Evolutionary conservation across 2,797 vertebrate genomes (phyloP).

Genomic region (Hyperoplus immaculatus): DNA sequence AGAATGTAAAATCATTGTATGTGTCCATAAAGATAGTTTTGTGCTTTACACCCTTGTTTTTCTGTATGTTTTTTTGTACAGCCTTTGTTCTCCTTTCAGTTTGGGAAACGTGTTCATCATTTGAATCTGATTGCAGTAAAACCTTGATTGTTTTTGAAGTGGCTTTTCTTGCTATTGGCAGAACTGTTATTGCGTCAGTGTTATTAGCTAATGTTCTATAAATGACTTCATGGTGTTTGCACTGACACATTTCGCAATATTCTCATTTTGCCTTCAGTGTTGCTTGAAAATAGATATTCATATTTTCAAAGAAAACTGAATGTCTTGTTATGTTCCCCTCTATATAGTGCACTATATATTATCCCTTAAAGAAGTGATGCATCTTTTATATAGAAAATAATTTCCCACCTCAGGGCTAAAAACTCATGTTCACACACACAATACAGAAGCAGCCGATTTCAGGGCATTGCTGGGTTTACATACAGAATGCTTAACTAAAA

Average conservation of each 20-base stretch:
- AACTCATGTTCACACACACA: conserved; percentile 22
- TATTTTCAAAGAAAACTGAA: conserved; percentile 32
- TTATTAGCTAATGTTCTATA: conserved; percentile 44
- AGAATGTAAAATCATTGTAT: conserved; percentile 58
- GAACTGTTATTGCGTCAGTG: conserved; percentile 13
- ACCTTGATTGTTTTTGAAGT: conserved; percentile 33
- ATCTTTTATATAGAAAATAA: conserved; percentile 58
- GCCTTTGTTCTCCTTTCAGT: conserved; percentile 6
- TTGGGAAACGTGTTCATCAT: conserved; percentile 11
- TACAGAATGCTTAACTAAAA: conserved; percentile 1
- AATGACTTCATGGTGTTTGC: conserved; percentile 22
- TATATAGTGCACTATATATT: conserved; percentile 57
- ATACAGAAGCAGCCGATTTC: conserved; percentile 25
- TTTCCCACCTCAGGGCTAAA: conserved; percentile 64
- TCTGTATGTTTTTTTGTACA: conserved; percentile 1
- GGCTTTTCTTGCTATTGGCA: conserved; percentile 16
- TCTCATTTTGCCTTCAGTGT: conserved; percentile 28
- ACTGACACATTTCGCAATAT: conserved; percentile 36
- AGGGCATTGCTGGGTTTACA: conserved; percentile 19
- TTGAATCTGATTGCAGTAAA: conserved; percentile 26
- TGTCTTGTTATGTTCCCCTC: conserved; percentile 28
- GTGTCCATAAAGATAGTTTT: conserved; percentile 36
- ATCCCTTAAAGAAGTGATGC: conserved; percentile 39
- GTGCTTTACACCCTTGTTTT: background rate
- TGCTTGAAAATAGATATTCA: conserved; percentile 27